These are phyloP conservation scores for Tricholaema leucomelas DNA, from an alignment of 2,113 vertebrate species.

Conservation along the genomic window DNA sequence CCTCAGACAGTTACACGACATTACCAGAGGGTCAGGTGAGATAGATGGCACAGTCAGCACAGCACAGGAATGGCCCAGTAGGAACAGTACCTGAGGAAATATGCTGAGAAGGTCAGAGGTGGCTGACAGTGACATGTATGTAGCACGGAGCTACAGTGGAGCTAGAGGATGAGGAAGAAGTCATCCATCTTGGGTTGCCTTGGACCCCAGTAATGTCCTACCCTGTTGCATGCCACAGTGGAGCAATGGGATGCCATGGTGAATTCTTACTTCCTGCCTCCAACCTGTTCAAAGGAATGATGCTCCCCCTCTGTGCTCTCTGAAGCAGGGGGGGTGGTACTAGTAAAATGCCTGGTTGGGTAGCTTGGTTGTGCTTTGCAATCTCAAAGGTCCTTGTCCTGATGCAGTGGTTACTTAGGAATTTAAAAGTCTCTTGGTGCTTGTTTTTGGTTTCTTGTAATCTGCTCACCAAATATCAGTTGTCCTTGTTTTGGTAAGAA, in stretches of 20 bases:
- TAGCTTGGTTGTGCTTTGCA: not conserved
- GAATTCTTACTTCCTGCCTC: not conserved
- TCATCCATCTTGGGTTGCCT: not conserved
- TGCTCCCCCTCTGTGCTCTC: not conserved
- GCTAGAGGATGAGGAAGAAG: not conserved
- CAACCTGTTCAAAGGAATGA: not conserved
- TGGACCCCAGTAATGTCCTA: not conserved
- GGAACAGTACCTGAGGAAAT: not conserved
- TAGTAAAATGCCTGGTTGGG: not conserved
- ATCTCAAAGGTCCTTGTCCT: not conserved
- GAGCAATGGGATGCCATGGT: not conserved
- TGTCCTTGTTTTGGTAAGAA: not conserved
- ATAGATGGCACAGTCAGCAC: not conserved
- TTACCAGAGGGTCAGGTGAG: not conserved
- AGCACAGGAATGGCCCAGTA: not conserved
- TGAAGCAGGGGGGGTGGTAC: not conserved
- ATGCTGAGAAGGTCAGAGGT: not conserved
- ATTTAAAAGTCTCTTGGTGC: not conserved
- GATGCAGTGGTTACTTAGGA: not conserved
- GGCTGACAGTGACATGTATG: rapidly evolving
- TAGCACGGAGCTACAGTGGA: not conserved
- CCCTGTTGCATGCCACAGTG: not conserved
- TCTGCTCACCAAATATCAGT: not conserved
- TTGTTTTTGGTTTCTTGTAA: too few relatives aligned
- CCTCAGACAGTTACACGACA: not conserved